Percentiles rank a stretch among this genome's conserved stretches.
phyloP scores from a whole-genome alignment of 2,113 vertebrate genomes.

The Trachemys scripta region DNA sequence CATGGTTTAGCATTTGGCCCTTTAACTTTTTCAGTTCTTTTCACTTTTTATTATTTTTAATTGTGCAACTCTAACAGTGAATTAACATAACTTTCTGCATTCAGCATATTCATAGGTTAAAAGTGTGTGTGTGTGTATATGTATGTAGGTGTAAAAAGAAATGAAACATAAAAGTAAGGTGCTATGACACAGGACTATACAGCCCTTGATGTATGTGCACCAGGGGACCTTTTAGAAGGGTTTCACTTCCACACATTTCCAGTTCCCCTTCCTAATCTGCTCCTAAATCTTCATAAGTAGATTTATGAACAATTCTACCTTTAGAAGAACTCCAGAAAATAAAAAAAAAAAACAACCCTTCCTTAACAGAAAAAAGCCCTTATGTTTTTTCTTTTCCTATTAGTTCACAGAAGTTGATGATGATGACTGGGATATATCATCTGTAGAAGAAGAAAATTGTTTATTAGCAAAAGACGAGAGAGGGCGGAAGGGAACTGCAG shows the following conservation, averaged over 20 bases:
- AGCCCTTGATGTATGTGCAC: neutral
- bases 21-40: neutral
- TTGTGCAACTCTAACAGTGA: rapidly evolving
- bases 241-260: neutral
- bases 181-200: neutral
- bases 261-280: neutral
- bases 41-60: neutral
- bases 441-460: constrained; percentile 84
- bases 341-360: neutral
- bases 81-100: neutral
- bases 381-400: neutral
- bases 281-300: neutral
- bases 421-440: constrained; percentile 89
- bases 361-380: neutral
- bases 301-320: neutral
- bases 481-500: constrained; percentile 46
- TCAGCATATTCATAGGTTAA: neutral
- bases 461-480: constrained; percentile 64
- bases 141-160: neutral
- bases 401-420: constrained; percentile 81
- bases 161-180: neutral
- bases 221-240: neutral
- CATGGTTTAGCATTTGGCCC: neutral
- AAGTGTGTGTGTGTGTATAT: neutral
- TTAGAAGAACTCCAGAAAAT: neutral